A percentile compares a stretch with the other conserved stretches of the same genome.
Evolutionary conservation across 2,113 vertebrate genomes (phyloP).

Genomic region (Anthoscopus minutus): DNA sequence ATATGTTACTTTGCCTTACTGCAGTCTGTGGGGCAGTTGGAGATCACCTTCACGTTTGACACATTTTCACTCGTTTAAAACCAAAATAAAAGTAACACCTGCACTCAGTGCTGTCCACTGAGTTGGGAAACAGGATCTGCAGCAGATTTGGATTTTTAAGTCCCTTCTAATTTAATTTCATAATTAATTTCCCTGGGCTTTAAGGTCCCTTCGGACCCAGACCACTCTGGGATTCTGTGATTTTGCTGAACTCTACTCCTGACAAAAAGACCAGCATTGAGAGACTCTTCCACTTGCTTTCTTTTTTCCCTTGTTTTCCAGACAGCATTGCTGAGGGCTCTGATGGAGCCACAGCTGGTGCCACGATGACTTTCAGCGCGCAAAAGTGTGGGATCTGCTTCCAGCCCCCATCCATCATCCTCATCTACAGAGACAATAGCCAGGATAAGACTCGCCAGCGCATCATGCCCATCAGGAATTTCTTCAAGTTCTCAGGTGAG

Average conservation of each 20-base stretch:
- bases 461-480: slow-evolving; percentile 86
- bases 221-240: neutral
- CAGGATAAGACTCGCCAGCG: slow-evolving; percentile 77
- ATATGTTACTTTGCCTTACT: neutral
- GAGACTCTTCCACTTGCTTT: neutral
- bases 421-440: slow-evolving; percentile 77
- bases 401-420: slow-evolving; percentile 82
- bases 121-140: neutral
- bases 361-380: slow-evolving; percentile 71
- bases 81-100: neutral
- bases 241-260: neutral
- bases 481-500: slow-evolving; percentile 84
- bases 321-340: neutral
- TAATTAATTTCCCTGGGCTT: neutral
- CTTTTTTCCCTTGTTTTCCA: neutral
- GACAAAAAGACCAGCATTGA: neutral
- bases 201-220: neutral
- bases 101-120: neutral
- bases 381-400: slow-evolving; percentile 89
- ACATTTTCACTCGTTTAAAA: neutral
- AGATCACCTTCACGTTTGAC: neutral
- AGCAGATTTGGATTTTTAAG: neutral
- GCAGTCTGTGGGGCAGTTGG: neutral
- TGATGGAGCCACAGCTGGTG: neutral
- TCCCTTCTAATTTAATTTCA: neutral